Conservation (phyloP, 2,888 invertebrate genomes). For the Callinectes sapidus region DNA sequence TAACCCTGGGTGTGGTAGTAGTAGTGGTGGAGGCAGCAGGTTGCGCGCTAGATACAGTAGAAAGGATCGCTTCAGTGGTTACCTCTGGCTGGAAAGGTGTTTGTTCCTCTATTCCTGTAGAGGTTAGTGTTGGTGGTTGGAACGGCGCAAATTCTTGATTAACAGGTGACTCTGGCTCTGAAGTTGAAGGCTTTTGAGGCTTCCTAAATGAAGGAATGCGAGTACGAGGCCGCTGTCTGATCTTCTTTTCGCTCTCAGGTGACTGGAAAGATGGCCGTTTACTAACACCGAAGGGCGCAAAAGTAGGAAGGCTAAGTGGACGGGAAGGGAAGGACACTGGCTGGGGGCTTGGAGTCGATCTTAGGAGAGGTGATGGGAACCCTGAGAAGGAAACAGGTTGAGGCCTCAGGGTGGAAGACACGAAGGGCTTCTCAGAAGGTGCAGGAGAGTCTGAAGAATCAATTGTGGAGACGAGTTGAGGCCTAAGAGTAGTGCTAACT, state of each 20-base stretch:
- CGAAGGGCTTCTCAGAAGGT: slow-evolving; percentile 39
- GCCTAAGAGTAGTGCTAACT: slow-evolving; percentile 34
- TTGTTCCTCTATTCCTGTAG: background rate
- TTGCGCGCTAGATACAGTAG: background rate
- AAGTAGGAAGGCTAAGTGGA: background rate
- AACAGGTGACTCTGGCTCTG: background rate
- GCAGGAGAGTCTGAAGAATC: background rate
- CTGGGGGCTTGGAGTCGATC: slow-evolving; percentile 42
- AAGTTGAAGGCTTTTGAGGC: slow-evolving; percentile 24
- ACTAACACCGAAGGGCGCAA: background rate
- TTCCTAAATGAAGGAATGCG: slow-evolving; percentile 39
- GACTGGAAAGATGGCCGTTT: background rate
- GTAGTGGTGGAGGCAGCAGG: slow-evolving; percentile 33
- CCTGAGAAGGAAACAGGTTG: slow-evolving; percentile 41
- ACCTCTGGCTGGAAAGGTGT: slow-evolving; percentile 40
- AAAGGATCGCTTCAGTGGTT: slow-evolving; percentile 4
- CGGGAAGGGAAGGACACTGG: background rate
- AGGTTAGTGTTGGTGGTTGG: slow-evolving; percentile 22
- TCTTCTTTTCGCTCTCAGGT: background rate
- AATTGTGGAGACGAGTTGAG: slow-evolving; percentile 33
- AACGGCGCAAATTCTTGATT: background rate
- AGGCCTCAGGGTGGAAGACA: slow-evolving; percentile 44
- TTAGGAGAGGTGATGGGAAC: background rate
- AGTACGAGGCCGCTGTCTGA: background rate
- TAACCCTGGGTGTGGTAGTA: slow-evolving; percentile 55